Base-by-base conservation (phyloP, 2,113 vertebrate species). In the Toxotes jaculatrix region DNA sequence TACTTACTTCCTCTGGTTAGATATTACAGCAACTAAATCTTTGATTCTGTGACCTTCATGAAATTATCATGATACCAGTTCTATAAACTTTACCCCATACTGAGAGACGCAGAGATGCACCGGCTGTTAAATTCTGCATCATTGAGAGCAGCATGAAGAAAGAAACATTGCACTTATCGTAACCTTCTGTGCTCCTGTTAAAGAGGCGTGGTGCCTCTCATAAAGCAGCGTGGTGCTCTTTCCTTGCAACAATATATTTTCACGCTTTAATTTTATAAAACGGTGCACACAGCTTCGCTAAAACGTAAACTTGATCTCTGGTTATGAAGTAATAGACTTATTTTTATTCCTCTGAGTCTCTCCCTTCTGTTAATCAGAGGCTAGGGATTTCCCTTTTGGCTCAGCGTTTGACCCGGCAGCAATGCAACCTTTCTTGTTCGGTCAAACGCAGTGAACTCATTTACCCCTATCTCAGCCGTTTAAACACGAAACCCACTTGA, bases 391-490 rank as follows among this genome's bases (percentile, higher is more conserved):
- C 82, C 85, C 65, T 55, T 64, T 69, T 65, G 64, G 63, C 70
- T 69, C 64, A n/a, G 10, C 3, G 11, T 85, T 88, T 88, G 87
- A 91, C 82, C 87, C 57, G 16, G 56, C 40, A 66, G 76, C 79
- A 77, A 65, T 60, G 69, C 72, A 69, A 83, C 75, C 78, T 61
- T 12, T 70, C 68, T 47, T 49, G 70, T 69, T 70, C 19, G 55
- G 68, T 82, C 62, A 82, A 61, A 86, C 36, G 19, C 51, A 23
- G 31, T 66, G 85, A 92, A 93, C 90, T 88, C 87, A 70, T 92
- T 85, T 91, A 86, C 86, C 89, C 79, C 80, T 31, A 32, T 85
- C 75, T 66, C 16, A 27, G 49, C 62, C 57, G 5, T 76, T 67
- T 72, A 78, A 82, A 60, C 70, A 69, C 45, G 56, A 31, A 80